A percentile compares a stretch with the other conserved stretches of the same genome.
Conservation (phyloP, 2,113 vertebrate genomes). For the Coracopsis vasa region DNA sequence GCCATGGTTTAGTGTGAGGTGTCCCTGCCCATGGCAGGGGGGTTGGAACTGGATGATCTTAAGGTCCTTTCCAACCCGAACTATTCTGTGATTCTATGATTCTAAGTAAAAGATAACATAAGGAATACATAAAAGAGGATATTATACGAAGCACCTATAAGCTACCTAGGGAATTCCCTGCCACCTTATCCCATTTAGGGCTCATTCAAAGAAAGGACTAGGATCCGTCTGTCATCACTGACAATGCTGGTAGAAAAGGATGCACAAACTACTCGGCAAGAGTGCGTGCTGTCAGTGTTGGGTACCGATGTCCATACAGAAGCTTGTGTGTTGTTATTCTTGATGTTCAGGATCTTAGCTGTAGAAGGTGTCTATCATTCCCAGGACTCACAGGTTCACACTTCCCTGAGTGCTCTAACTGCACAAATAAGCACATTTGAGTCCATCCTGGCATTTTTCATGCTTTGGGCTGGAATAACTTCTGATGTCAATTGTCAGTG, state of each 20-base stretch:
- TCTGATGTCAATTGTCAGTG: not conserved
- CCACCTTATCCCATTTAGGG: not conserved
- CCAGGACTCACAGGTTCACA: not conserved
- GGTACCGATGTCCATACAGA: not conserved
- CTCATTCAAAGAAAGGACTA: not conserved
- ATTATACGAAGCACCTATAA: not conserved
- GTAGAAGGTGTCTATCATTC: not conserved
- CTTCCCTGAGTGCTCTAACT: not conserved
- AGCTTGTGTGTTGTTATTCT: not conserved
- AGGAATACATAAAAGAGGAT: not conserved
- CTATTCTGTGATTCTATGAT: no score
- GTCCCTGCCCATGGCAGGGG: no score
- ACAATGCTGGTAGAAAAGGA: not conserved
- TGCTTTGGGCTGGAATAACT: not conserved
- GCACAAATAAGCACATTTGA: not conserved
- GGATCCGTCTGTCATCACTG: not conserved
- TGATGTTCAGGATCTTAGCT: not conserved
- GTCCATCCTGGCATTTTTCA: not conserved
- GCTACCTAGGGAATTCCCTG: not conserved
- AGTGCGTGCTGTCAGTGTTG: not conserved
- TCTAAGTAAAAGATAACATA: not conserved
- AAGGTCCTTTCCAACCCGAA: no score
- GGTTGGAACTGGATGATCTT: no score
- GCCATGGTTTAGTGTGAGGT: no score
- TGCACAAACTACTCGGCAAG: rapidly evolving